phyloP scores from a whole-genome alignment of 2,888 invertebrate species.

The Trachelus troglodyta region DNA sequence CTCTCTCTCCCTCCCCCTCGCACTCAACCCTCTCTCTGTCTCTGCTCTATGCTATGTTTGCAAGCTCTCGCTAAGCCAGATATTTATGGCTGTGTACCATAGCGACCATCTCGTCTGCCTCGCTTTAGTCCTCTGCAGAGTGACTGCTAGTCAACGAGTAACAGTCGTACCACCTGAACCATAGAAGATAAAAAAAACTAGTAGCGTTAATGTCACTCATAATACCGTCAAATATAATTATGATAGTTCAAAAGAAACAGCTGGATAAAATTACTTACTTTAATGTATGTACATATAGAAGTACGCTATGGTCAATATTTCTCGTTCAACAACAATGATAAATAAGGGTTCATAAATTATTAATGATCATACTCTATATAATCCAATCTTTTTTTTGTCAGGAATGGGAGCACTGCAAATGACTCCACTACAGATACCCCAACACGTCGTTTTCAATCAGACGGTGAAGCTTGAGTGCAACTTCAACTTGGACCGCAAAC shows the following conservation, averaged over 20 bases:
- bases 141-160: neutral
- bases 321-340: conserved; percentile 3
- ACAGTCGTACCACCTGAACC: neutral
- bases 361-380: neutral
- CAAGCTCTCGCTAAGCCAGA: neutral
- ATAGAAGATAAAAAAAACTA: neutral
- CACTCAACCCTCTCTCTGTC: neutral
- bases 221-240: neutral
- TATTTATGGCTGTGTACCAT: conserved; percentile 3
- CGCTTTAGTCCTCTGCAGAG: neutral
- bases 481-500: conserved; percentile 65
- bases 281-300: neutral
- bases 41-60: neutral
- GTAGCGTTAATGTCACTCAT: neutral
- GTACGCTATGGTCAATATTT: conserved; percentile 14
- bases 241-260: neutral
- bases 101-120: neutral
- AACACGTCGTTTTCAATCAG: conserved; percentile 64
- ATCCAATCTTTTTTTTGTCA: conserved; percentile 22
- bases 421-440: conserved; percentile 64
- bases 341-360: neutral
- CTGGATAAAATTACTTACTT: neutral
- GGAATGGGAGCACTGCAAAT: conserved; percentile 59
- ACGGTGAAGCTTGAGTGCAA: conserved; percentile 66
- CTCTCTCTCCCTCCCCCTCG: neutral